Evolutionary conservation across 2,888 invertebrate genomes (phyloP).

Genomic region (Cyaniris semiargus): DNA sequence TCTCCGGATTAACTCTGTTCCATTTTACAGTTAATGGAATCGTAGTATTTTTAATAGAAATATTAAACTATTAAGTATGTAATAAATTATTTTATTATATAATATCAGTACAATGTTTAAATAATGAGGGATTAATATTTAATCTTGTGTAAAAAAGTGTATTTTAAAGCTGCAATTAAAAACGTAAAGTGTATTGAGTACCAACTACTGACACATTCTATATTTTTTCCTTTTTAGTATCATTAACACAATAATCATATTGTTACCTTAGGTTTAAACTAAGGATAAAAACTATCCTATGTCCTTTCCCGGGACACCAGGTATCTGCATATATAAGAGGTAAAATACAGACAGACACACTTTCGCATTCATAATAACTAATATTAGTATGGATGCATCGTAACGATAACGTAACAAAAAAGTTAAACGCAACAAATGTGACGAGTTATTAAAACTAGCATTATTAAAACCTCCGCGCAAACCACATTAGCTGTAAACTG

Average conservation of each 20-base stretch:
- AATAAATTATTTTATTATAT: neutral
- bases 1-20: conserved; percentile 41
- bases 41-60: conserved; percentile 30
- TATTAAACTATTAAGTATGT: neutral
- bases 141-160: neutral
- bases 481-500: conserved; percentile 55
- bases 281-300: too few species aligned
- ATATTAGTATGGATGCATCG: too few species aligned
- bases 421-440: neutral
- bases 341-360: too few species aligned
- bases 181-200: too few species aligned
- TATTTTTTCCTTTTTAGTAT: too few species aligned
- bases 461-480: conserved; percentile 39
- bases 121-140: neutral
- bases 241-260: too few species aligned
- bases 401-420: neutral
- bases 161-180: neutral
- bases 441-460: conserved; percentile 32
- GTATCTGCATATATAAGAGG: too few species aligned
- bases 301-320: too few species aligned
- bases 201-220: too few species aligned
- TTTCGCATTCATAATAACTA: too few species aligned
- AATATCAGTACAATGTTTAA: neutral
- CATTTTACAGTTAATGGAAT: conserved; percentile 35
- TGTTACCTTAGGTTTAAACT: too few species aligned